Evolutionary conservation across 2,888 invertebrate species (phyloP), one percentile per base, ranked within the genome.

Genomic region (Leptinotarsa haldemani): DNA sequence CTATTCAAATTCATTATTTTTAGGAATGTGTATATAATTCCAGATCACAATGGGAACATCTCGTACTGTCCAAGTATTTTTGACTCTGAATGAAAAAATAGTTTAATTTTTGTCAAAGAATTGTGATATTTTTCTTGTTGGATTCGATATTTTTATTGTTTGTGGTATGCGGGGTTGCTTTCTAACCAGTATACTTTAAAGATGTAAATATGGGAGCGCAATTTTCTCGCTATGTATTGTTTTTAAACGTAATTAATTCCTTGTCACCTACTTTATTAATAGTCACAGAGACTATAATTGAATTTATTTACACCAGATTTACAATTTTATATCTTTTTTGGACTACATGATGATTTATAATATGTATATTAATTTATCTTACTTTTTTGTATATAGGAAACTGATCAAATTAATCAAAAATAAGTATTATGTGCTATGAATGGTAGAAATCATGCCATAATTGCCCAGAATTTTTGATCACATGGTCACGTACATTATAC

Each of bases 91-190:
- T 30, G 16, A 61, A n/a, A n/a, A 30, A 61, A 30, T 61, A 30
- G 25, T 30, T 30, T 61, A 25, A 56, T 61, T 61, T 61, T 61
- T 61, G 30, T 61, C 61, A 68, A 68, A 68, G 50, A 68, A 68
- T 56, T 68, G 68, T 68, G 68, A 68, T 68, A 68, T 56, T 68
- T 56, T 68, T 68, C 20, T 48, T 68, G 30, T 52, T 50, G 18
- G 20, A 50, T 66, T 48, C 50, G 68, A 46, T 46, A 46, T 15
- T 68, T 56, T 68, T 56, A 46, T 9, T 53, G 13, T 61, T 61
- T 61, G 40, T 61, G 61, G 61, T 61, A 61, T 25, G 30, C n/a
- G 61, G 61, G 25, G 30, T 61, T 61, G 61, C 61, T 61, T 61
- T 40, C 40, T n/a, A 30, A 40, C 30, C n/a, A 18, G 61, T 61